Evolutionary conservation across 2,888 invertebrate genomes (phyloP).

Genomic region (Eilema depressum): DNA sequence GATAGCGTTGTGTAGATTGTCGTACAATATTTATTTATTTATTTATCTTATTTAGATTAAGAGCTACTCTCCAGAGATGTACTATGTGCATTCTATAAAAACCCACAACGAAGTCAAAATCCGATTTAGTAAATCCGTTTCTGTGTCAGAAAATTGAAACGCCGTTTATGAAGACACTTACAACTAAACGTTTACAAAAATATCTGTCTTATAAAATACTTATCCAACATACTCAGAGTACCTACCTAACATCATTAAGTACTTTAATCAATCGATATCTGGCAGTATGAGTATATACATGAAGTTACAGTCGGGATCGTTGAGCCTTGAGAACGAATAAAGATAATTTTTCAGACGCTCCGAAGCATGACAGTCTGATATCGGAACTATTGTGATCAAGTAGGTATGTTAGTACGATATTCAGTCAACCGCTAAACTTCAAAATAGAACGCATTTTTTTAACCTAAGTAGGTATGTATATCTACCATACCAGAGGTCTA

Average conservation of each 20-base stretch:
- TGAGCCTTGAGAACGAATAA: neutral
- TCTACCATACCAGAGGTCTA: no score
- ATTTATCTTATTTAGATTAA: neutral
- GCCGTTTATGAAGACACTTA: no score
- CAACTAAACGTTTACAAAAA: no score
- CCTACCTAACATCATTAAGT: neutral
- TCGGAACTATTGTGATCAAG: neutral
- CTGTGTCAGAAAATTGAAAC: no score
- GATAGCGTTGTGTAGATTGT: no score
- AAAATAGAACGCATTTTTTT: no score
- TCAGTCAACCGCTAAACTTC: neutral
- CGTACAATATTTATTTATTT: no score
- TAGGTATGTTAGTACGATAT: neutral
- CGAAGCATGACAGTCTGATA: constrained; percentile 1
- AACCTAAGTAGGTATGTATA: no score
- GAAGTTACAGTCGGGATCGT: neutral
- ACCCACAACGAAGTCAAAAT: neutral
- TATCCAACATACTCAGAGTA: no score
- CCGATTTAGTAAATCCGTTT: neutral
- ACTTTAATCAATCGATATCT: neutral
- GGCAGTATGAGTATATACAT: neutral
- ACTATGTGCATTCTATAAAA: no score
- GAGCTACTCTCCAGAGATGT: neutral
- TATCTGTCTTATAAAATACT: no score
- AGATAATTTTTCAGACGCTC: neutral